Evolutionary conservation across 2,113 vertebrate genomes (phyloP).

Genomic region (Brachirus orientalis): DNA sequence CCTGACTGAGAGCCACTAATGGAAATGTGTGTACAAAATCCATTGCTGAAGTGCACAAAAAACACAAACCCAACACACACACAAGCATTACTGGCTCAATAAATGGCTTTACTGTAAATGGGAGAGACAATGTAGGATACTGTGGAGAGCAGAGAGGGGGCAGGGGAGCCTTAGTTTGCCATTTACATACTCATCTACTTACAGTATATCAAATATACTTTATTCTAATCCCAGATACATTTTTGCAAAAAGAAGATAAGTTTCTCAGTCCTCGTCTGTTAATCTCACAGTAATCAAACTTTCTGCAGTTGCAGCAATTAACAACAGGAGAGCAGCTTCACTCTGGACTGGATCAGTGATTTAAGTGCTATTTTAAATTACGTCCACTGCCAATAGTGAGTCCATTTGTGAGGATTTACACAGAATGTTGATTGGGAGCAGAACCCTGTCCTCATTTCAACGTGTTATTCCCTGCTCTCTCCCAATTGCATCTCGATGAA

Average conservation of each 20-base stretch:
- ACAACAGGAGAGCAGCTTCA: slow-evolving; percentile 30
- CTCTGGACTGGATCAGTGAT: slow-evolving; percentile 37
- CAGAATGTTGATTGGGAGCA: slow-evolving; percentile 42
- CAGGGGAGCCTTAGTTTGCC: not conserved
- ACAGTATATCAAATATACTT: slow-evolving; percentile 4
- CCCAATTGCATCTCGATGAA: slow-evolving; percentile 31
- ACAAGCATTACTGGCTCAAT: slow-evolving; percentile 47
- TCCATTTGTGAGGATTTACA: slow-evolving; percentile 48
- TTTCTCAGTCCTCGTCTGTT: slow-evolving; percentile 11
- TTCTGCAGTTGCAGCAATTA: slow-evolving; percentile 3
- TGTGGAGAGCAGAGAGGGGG: not conserved
- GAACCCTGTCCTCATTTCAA: slow-evolving; percentile 36
- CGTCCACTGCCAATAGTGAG: slow-evolving; percentile 20
- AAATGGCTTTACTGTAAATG: slow-evolving; percentile 56
- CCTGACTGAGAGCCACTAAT: slow-evolving; percentile 67
- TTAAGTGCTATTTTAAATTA: slow-evolving; percentile 49
- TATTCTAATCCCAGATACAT: slow-evolving; percentile 7
- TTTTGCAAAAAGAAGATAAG: slow-evolving; percentile 26
- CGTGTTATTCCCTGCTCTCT: slow-evolving; percentile 39
- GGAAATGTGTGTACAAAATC: slow-evolving; percentile 57
- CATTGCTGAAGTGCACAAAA: slow-evolving; percentile 31
- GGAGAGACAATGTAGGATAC: slow-evolving; percentile 17
- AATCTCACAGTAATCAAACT: slow-evolving; percentile 28
- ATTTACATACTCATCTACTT: slow-evolving; percentile 33
- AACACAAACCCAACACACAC: slow-evolving; percentile 10